phyloP scores from a whole-genome alignment of 2,888 invertebrate genomes.

The Acronicta aceris region DNA sequence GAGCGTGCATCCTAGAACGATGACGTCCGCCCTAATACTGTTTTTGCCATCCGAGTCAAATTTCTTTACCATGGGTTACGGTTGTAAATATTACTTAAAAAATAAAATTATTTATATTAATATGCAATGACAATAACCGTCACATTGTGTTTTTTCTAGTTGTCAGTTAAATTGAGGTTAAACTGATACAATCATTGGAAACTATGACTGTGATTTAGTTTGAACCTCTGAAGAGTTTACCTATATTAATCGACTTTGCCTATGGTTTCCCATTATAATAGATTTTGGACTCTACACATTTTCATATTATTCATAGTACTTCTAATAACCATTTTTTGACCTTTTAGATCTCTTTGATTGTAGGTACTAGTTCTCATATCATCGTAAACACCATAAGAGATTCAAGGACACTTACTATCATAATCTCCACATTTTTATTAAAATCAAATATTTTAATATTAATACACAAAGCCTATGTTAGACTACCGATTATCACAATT shows the following conservation, averaged over 20 bases:
- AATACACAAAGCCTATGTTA: too few species aligned
- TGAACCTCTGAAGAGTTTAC: neutral
- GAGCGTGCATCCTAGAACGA: conserved; percentile 81
- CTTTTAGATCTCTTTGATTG: too few species aligned
- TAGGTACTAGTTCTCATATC: too few species aligned
- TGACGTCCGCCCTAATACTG: conserved; percentile 78
- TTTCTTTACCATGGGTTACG: conserved; percentile 56
- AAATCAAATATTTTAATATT: too few species aligned
- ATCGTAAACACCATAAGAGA: too few species aligned
- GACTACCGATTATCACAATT: too few species aligned
- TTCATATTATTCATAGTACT: too few species aligned
- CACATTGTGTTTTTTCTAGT: neutral
- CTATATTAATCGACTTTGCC: neutral
- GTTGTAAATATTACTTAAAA: conserved; percentile 6
- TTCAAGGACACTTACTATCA: too few species aligned
- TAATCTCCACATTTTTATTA: too few species aligned
- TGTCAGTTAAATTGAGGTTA: neutral
- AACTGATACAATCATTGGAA: neutral
- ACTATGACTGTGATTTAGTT: neutral
- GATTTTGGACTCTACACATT: too few species aligned
- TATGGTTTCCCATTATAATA: neutral
- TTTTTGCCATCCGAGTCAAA: conserved; percentile 43
- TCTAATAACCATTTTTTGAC: too few species aligned
- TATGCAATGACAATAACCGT: conserved; percentile 8
- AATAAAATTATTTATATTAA: conserved; percentile 1